Evolutionary conservation across 2,888 invertebrate genomes (phyloP).

Genomic region (Lapara coniferarum): DNA sequence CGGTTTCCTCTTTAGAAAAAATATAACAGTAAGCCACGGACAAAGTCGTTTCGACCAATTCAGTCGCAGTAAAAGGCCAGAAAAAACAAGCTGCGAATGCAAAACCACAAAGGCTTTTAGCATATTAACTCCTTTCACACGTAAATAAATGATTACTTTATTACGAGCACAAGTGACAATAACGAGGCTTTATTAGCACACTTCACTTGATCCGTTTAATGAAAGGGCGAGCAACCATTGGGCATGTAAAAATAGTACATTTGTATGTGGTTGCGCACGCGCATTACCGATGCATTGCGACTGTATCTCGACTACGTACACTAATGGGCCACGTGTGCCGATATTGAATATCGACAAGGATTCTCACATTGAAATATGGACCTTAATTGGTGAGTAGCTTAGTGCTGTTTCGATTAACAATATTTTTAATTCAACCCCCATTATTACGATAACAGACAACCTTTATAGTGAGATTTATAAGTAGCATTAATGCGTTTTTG

Average conservation of each 20-base stretch:
- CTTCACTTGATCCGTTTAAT: slow-evolving; percentile 22
- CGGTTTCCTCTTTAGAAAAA: not conserved
- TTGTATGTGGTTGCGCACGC: slow-evolving; percentile 51
- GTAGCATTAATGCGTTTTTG: slow-evolving; percentile 72
- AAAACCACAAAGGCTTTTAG: slow-evolving; percentile 12
- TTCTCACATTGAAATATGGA: slow-evolving; percentile 14
- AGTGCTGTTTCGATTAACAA: slow-evolving; percentile 10
- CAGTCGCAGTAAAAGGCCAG: slow-evolving; percentile 7
- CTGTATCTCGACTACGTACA: slow-evolving; percentile 51
- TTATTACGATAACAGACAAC: slow-evolving; percentile 66
- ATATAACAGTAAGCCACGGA: not conserved
- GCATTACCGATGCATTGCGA: slow-evolving; percentile 51
- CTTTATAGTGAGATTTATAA: slow-evolving; percentile 58
- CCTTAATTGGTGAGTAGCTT: slow-evolving; percentile 22
- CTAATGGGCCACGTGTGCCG: slow-evolving; percentile 67
- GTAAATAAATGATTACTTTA: slow-evolving; percentile 16
- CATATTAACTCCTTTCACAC: slow-evolving; percentile 1
- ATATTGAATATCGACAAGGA: slow-evolving; percentile 50
- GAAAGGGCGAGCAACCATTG: slow-evolving; percentile 40
- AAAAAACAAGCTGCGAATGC: slow-evolving; percentile 1
- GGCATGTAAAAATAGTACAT: slow-evolving; percentile 51
- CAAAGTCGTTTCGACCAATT: not conserved
- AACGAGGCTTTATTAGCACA: slow-evolving; percentile 23
- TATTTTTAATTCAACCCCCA: slow-evolving; percentile 34
- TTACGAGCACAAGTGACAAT: slow-evolving; percentile 18